These are phyloP conservation scores for Junco hyemalis DNA, from an alignment of 2,113 vertebrate species.

Conservation along the genomic window DNA sequence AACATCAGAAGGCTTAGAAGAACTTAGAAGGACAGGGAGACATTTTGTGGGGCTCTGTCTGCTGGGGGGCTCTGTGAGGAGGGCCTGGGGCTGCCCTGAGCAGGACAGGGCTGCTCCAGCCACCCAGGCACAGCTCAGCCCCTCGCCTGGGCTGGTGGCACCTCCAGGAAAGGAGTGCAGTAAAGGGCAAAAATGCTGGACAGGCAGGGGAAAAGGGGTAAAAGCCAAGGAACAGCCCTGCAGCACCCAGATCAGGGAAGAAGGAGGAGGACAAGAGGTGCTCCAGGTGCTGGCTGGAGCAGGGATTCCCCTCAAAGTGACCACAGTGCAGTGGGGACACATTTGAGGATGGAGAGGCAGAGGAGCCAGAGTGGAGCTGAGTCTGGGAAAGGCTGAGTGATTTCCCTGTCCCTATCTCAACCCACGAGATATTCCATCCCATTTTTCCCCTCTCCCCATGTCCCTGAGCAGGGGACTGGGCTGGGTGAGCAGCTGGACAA, in stretches of 20 bases:
- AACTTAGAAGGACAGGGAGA: no score
- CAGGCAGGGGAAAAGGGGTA: background rate
- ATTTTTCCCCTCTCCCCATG: background rate
- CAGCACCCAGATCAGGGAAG: background rate
- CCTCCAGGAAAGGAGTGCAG: background rate
- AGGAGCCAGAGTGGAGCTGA: background rate
- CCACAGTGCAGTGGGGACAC: accelerated
- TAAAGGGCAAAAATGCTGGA: background rate
- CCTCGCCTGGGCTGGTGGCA: accelerated
- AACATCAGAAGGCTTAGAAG: no score
- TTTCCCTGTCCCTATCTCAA: background rate
- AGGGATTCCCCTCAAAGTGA: background rate
- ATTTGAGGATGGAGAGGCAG: accelerated
- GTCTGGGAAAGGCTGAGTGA: background rate
- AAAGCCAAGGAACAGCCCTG: accelerated
- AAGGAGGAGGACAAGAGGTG: background rate
- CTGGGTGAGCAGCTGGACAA: background rate
- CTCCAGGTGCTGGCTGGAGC: accelerated
- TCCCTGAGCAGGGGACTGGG: background rate
- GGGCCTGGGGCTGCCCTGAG: background rate
- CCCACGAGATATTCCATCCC: accelerated
- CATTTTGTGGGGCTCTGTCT: background rate
- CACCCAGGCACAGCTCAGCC: accelerated
- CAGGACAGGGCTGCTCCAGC: background rate
- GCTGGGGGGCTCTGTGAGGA: background rate